Conservation (phyloP, 2,113 vertebrate genomes). For the Epinephelus fuscoguttatus region DNA sequence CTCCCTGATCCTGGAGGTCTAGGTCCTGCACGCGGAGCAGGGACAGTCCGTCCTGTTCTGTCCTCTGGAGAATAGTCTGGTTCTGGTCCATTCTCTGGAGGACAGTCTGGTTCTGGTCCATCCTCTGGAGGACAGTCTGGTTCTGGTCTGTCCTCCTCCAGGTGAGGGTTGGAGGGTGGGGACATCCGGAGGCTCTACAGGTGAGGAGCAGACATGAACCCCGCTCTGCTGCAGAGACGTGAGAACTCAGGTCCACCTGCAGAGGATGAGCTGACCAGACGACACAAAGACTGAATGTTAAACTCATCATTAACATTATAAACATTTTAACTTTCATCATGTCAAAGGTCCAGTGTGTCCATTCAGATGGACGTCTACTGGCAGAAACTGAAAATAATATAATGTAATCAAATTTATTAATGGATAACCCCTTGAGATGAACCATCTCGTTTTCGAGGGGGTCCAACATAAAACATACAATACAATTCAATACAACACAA, state of each 20-base stretch:
- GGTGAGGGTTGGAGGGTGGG: constrained; percentile 57
- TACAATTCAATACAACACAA: no score
- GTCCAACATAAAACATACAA: no score
- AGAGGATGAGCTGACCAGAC: constrained; percentile 69
- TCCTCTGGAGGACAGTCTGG: neutral
- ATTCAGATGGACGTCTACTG: no score
- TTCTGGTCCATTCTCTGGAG: neutral
- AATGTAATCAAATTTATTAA: no score
- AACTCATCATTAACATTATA: no score
- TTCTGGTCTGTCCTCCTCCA: constrained; percentile 65
- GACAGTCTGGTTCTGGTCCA: neutral
- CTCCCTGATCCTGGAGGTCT: constrained; percentile 66
- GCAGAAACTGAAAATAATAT: no score
- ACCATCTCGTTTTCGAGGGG: no score
- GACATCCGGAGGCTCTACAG: constrained; percentile 73
- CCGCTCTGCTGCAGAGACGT: constrained; percentile 38
- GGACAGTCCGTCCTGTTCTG: constrained; percentile 30
- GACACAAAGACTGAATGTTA: neutral
- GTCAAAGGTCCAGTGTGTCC: no score
- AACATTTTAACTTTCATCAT: no score
- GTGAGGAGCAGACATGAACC: constrained; percentile 67
- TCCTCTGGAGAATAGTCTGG: neutral
- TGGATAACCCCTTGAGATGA: no score
- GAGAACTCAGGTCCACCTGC: constrained; percentile 67
- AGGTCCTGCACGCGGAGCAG: constrained; percentile 60